A percentile compares a stretch with the other conserved stretches of the same genome.
These are phyloP conservation scores for Craterocephalus amniculus DNA, from an alignment of 2,797 vertebrate genomes.

Conservation along the genomic window DNA sequence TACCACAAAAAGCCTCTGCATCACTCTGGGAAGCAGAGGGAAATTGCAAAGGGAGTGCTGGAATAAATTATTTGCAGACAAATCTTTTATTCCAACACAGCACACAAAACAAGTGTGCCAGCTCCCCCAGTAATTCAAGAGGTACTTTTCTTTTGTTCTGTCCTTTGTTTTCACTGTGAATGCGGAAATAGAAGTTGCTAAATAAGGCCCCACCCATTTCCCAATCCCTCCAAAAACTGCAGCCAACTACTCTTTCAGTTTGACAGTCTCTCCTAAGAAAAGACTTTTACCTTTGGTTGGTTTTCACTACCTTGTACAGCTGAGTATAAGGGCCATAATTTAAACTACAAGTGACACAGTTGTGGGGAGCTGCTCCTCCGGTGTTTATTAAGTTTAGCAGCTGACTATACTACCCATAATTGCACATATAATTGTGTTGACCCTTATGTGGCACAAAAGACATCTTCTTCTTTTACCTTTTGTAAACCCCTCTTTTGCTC, in stretches of 20 bases:
- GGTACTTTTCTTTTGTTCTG: conserved; percentile 82
- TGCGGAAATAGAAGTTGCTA: conserved; percentile 80
- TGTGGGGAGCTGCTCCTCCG: conserved; percentile 47
- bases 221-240: conserved; percentile 61
- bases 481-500: conserved; percentile 47
- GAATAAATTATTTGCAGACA: conserved; percentile 81
- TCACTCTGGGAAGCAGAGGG: conserved; percentile 71
- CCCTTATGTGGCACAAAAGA: conserved; percentile 61
- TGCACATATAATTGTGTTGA: conserved; percentile 78
- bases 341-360: conserved; percentile 70
- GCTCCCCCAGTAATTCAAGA: conserved; percentile 84
- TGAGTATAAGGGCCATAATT: conserved; percentile 62
- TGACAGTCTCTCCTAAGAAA: conserved; percentile 58
- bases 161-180: conserved; percentile 75
- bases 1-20: conserved; percentile 71
- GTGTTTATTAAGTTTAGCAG: conserved; percentile 77
- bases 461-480: conserved; percentile 33
- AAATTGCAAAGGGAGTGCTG: conserved; percentile 72
- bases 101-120: conserved; percentile 82
- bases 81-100: conserved; percentile 79
- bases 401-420: conserved; percentile 76
- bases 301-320: conserved; percentile 53
- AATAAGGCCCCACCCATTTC: conserved; percentile 75
- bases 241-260: conserved; percentile 51
- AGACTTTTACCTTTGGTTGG: conserved; percentile 77